Percentiles rank a stretch among this genome's conserved stretches.
Conservation (phyloP, 2,113 vertebrate species). For the Leiothrix lutea region DNA sequence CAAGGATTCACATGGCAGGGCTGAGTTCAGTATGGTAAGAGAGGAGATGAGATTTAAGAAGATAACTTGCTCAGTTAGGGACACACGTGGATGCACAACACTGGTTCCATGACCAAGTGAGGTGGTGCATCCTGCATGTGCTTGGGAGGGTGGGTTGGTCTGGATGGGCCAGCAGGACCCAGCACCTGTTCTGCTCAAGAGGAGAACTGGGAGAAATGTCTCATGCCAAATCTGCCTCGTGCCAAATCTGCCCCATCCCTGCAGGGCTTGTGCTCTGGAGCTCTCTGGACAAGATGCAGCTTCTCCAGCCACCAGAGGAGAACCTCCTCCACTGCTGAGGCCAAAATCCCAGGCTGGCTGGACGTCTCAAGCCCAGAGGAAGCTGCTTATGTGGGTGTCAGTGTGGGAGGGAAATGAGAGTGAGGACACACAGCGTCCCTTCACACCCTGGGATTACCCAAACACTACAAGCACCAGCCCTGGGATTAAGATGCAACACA, state of each 20-base stretch:
- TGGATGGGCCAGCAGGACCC: background rate
- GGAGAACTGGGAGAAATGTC: background rate
- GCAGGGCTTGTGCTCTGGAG: rapidly evolving
- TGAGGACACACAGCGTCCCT: background rate
- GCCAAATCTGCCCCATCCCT: background rate
- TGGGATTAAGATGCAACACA: background rate
- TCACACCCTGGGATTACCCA: background rate
- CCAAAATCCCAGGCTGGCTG: background rate
- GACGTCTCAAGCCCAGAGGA: background rate
- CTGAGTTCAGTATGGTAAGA: background rate
- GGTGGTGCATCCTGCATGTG: background rate
- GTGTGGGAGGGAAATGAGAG: background rate
- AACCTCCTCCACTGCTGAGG: background rate
- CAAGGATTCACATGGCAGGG: rapidly evolving
- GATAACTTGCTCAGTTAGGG: background rate
- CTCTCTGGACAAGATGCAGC: background rate
- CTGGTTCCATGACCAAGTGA: rapidly evolving
- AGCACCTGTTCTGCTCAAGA: background rate
- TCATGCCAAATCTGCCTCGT: background rate
- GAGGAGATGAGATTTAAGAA: background rate
- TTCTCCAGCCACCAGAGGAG: background rate
- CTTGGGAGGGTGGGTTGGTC: background rate
- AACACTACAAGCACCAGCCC: background rate
- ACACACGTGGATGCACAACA: background rate
- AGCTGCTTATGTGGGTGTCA: background rate